A percentile compares a stretch with the other conserved stretches of the same genome.
phyloP scores from a whole-genome alignment of 2,797 vertebrate genomes.

The Takifugu rubripes region DNA sequence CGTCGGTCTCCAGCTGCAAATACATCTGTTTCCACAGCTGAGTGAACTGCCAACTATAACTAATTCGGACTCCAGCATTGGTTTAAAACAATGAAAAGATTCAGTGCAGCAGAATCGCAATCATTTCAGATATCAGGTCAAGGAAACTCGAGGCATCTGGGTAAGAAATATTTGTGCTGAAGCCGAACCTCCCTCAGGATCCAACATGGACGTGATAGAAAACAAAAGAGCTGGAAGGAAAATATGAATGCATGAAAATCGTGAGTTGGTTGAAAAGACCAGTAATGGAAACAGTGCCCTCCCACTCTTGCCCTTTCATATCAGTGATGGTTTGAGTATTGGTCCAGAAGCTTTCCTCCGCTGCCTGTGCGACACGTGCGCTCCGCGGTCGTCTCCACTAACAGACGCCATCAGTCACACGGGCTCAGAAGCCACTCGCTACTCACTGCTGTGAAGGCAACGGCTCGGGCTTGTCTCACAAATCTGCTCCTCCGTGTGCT shows the following conservation, averaged over 20 bases:
- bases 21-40: too few relatives aligned
- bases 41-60: too few relatives aligned
- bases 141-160: too few relatives aligned
- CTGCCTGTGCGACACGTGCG: slow-evolving; percentile 57
- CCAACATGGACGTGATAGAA: slow-evolving; percentile 31
- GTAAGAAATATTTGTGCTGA: too few relatives aligned
- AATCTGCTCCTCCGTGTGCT: slow-evolving; percentile 72
- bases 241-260: slow-evolving; percentile 40
- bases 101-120: too few relatives aligned
- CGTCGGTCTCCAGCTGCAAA: too few relatives aligned
- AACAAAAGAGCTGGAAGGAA: slow-evolving; percentile 44
- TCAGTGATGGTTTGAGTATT: slow-evolving; percentile 35
- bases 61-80: too few relatives aligned
- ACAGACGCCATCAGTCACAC: slow-evolving; percentile 72
- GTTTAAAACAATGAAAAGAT: too few relatives aligned
- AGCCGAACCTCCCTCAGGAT: neutral
- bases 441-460: slow-evolving; percentile 73
- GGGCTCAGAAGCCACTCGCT: slow-evolving; percentile 60
- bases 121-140: too few relatives aligned
- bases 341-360: slow-evolving; percentile 49
- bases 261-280: slow-evolving; percentile 47
- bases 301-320: slow-evolving; percentile 47
- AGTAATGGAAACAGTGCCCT: slow-evolving; percentile 59
- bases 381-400: slow-evolving; percentile 51
- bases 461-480: slow-evolving; percentile 71